Conservation (phyloP, 2,888 invertebrate genomes). For the Arrhopalites spinosus region DNA sequence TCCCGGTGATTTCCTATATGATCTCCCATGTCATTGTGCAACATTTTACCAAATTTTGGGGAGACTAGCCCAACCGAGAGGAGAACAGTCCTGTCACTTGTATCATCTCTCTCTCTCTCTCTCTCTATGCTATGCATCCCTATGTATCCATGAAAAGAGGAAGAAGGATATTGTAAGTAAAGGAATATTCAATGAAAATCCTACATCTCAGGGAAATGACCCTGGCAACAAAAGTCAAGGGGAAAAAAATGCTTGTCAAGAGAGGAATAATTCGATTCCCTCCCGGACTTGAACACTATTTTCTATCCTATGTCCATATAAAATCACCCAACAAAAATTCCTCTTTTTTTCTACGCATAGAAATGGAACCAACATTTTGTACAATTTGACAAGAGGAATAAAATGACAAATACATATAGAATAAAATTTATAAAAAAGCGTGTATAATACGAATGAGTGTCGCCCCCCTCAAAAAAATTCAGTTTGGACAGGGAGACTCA, state of each 20-base stretch:
- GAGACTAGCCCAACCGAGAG: not conserved
- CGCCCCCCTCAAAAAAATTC: not conserved
- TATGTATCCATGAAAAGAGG: not conserved
- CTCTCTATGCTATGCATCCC: not conserved
- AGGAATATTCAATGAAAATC: conserved; percentile 5
- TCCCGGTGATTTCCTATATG: no score
- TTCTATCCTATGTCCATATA: not conserved
- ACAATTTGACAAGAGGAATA: not conserved
- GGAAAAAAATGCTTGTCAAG: conserved; percentile 19
- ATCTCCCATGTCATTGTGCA: no score
- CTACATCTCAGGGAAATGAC: conserved; percentile 11
- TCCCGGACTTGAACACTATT: not conserved
- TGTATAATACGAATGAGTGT: not conserved
- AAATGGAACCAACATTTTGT: not conserved
- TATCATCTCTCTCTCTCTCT: not conserved
- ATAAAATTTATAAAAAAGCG: not conserved
- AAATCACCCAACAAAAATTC: not conserved
- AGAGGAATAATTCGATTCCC: conserved; percentile 30
- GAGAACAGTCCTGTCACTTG: not conserved
- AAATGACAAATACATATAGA: not conserved
- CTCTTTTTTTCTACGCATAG: not conserved
- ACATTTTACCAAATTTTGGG: no score
- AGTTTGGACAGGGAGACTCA: conserved; percentile 7
- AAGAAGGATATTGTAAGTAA: not conserved
- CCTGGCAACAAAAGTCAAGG: conserved; percentile 28